Percentiles rank a stretch among this genome's conserved stretches.
Evolutionary conservation across 2,797 vertebrate species (phyloP).

Genomic region (Choloepus didactylus): DNA sequence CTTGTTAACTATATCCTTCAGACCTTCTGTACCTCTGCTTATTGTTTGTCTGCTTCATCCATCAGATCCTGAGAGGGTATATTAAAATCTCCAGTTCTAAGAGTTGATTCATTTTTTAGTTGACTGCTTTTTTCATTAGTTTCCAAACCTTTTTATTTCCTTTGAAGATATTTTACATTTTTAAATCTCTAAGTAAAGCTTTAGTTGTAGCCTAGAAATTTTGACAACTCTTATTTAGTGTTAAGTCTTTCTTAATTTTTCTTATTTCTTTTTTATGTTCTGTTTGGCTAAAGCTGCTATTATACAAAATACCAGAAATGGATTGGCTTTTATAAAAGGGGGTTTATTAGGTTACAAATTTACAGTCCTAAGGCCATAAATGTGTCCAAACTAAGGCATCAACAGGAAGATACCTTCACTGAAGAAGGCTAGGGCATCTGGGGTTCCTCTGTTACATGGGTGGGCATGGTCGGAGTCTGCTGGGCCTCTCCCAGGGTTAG

Average conservation of each 20-base stretch:
- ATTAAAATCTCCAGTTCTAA: conserved; percentile 1
- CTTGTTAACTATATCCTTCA: background rate
- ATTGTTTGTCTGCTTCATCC: background rate
- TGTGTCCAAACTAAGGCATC: too few species aligned
- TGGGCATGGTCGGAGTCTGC: too few species aligned
- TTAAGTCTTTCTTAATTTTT: background rate
- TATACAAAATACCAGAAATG: too few species aligned
- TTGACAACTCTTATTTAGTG: conserved; percentile 36
- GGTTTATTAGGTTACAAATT: too few species aligned
- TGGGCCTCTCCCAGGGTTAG: too few species aligned
- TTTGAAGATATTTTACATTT: conserved; percentile 36
- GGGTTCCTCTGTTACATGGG: too few species aligned
- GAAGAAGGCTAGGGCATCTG: too few species aligned
- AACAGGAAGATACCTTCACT: too few species aligned
- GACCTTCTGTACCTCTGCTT: background rate
- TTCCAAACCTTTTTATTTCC: background rate
- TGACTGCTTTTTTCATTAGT: background rate
- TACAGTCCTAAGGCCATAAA: too few species aligned
- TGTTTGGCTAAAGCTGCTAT: too few species aligned
- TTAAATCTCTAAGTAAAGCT: background rate
- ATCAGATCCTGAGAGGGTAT: background rate
- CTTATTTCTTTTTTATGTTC: background rate
- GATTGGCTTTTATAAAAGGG: too few species aligned
- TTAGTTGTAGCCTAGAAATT: conserved; percentile 20
- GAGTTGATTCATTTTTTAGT: background rate